Conservation (phyloP, 2,888 invertebrate species). For the Opisthograptis luteolata region DNA sequence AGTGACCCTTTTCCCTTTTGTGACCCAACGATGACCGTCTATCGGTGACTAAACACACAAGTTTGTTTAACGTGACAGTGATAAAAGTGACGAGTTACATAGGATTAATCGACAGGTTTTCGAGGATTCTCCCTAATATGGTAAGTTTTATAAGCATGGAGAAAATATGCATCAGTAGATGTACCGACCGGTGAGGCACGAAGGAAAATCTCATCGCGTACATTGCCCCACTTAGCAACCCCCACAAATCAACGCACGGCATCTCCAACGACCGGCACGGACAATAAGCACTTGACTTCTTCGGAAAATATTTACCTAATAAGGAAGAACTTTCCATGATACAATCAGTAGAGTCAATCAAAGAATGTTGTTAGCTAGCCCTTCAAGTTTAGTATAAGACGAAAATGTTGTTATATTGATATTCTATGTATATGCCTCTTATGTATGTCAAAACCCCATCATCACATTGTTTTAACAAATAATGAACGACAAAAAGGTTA, state of each 20-base stretch:
- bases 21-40: constrained; percentile 67
- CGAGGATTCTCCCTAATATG: constrained; percentile 56
- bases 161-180: constrained; percentile 14
- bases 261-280: constrained; percentile 52
- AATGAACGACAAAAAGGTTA: neutral
- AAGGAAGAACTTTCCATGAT: constrained; percentile 2
- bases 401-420: no score
- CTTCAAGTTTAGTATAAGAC: neutral
- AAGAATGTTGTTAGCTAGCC: neutral
- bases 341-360: neutral
- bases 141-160: constrained; percentile 49
- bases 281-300: constrained; percentile 38
- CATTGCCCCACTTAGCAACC: constrained; percentile 66
- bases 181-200: constrained; percentile 35
- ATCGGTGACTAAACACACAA: constrained; percentile 53
- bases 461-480: neutral
- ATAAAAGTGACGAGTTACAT: constrained; percentile 59
- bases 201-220: constrained; percentile 59
- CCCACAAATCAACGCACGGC: constrained; percentile 45
- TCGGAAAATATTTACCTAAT: constrained; percentile 16
- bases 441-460: no score
- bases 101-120: constrained; percentile 55
- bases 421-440: no score
- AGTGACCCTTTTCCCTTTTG: constrained; percentile 68
- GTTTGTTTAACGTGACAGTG: constrained; percentile 65